Percentiles rank a stretch among this genome's conserved stretches.
phyloP scores from a whole-genome alignment of 2,888 invertebrate genomes.

The Bombyx huttoni region DNA sequence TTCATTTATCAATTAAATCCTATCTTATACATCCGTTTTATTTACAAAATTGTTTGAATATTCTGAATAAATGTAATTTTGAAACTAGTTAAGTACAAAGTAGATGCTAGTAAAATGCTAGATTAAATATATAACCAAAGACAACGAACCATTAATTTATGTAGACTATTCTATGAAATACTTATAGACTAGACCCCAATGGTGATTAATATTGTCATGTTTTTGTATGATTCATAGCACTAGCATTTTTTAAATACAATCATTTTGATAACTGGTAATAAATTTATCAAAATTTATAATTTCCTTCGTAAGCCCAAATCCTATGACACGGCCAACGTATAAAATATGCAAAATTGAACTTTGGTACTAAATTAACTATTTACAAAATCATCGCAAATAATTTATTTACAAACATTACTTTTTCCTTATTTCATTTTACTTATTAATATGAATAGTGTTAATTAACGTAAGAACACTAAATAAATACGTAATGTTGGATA shows the following conservation, averaged over 20 bases:
- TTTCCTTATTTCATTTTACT: background rate
- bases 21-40: conserved; percentile 7
- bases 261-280: background rate
- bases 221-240: no score
- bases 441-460: no score
- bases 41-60: conserved; percentile 24
- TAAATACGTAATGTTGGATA: no score
- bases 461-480: no score
- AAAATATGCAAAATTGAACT: background rate
- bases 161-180: background rate
- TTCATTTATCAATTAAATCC: background rate
- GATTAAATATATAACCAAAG: no score
- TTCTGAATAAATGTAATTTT: conserved; percentile 11
- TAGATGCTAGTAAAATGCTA: conserved; percentile 41
- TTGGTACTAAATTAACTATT: background rate
- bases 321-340: no score
- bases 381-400: background rate
- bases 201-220: no score
- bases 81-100: conserved; percentile 44
- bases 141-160: no score
- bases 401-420: background rate
- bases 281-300: background rate
- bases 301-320: no score
- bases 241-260: background rate
- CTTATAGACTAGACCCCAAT: background rate